Base-by-base conservation (phyloP, 1,140 invertebrate species). In the Episyrphus balteatus region DNA sequence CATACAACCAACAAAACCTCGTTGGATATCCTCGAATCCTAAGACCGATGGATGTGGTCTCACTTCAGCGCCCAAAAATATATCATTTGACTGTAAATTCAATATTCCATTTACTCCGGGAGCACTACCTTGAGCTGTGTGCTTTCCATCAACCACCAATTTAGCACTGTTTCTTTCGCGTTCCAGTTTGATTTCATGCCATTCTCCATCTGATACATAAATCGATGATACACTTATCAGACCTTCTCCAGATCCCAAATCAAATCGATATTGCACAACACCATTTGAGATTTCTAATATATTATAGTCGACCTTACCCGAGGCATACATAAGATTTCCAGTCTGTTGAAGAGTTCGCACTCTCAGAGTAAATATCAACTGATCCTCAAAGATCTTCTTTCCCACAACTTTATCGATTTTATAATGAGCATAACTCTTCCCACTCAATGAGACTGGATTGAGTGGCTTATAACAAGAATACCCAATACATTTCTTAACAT, bases 181-280 rank as follows among this genome's bases (percentile, higher is more conserved):
- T 66, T 92, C 84, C 40, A 95, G 68, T 26, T 79, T 75, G 34
- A 92, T 80, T 55, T 85, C 80, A 70, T 97, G 92, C 92, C 92
- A 96, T 51, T 79, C 76, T 1, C 92, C 91, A 69, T 96, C 92
- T 33, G 84, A 84, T 26, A 93, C 78, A 53, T 79, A 78, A 1
- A 80, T 66, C 37, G 81, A 80, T 2, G 81, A 80, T 3, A 93
- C 83, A 37, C 81, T 73, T 2, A 92, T 82, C 9, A 84, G 58
- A n/a, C 88, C 90, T 66, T 88, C 86, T n/a, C 92, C 92, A 55
- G 86, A 88, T 6, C 92, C 92, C 46, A 93, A 77, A 62, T 96
- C 86, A 72, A 92, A 92, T 50, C 85, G 78, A 60, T 92, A 95
- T 58, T 92, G 88, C 5, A 92, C 76, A 17, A 79, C 77, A 0